Evolutionary conservation across 2,113 vertebrate species (phyloP), one percentile per base, ranked within the genome.

Genomic region (Thalassoma bifasciatum): DNA sequence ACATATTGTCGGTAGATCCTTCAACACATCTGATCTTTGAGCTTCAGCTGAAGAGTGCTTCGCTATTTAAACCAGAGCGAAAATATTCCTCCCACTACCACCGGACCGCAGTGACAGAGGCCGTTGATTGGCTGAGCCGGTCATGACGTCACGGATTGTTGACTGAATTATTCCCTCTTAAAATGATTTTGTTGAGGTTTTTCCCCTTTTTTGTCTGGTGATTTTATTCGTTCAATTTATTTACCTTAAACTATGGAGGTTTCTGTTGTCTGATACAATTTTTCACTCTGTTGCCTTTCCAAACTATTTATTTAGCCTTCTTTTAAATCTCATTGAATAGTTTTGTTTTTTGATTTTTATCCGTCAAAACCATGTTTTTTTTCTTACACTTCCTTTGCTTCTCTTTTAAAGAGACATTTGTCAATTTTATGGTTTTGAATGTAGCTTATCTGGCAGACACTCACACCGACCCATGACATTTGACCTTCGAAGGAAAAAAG

Each of bases 1-100:
- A 36, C 52, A 67, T 71, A 75, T 62, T 9, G 58, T 60, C 22
- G 12, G 8, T 24, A 2, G 17, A 9, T 11, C 38, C 22, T 30
- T 52, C 8, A 37, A 69, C 9, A 46, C 66, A 40, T 24, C 38
- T 64, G 72, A 64, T 77, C 34, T 21, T 10, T 2, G 37, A 51
- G 58, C 42, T 40, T 49, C 26, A 5, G 22, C 37, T 77, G 42
- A 2, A 51, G 42, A 38, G 59, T 84, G 62, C 67, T 38, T 34
- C 66, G 47, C 64, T 85, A 69, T 91, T 88, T 89, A 88, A 90
- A 78, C 64, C 24, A 21, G 77, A 5, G 60, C 49, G 30, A n/a
- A 80, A 60, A 72, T 68, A 44, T 68, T 78, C 88, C 87, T 68
- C 84, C 85, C 77, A 52, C 66, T 42, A 2, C 54, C 54, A 9